Conservation (phyloP, 2,113 vertebrate genomes). For the Scophthalmus maximus region DNA sequence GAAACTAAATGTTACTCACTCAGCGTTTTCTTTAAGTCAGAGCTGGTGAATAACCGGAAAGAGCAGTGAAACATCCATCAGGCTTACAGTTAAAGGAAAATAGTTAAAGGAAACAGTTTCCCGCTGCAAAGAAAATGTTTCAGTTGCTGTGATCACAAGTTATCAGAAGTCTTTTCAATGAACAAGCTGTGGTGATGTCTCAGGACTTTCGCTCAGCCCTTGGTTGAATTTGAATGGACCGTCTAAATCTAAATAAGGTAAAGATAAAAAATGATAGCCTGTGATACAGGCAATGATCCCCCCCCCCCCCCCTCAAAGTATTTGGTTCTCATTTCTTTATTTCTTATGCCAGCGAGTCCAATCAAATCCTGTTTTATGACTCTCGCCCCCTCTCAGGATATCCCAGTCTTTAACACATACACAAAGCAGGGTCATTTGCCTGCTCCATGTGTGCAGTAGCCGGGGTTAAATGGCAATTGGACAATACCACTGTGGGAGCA, state of each 20-base stretch:
- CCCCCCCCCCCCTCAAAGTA: not conserved
- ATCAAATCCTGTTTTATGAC: constrained; percentile 15
- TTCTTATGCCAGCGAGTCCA: not conserved
- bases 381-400: not conserved
- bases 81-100: not conserved
- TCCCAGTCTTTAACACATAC: constrained; percentile 35
- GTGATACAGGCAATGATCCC: not conserved
- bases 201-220: not conserved
- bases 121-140: not conserved
- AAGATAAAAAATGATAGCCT: not conserved
- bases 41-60: not conserved
- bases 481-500: not conserved
- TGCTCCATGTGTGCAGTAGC: constrained; percentile 11
- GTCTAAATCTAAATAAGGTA: not conserved
- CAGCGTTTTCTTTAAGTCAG: not conserved
- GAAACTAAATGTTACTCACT: constrained; percentile 25
- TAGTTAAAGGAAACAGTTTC: not conserved
- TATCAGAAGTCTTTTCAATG: too few species aligned
- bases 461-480: constrained; percentile 13
- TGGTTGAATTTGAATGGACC: too few species aligned
- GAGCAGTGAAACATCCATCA: not conserved
- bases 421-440: constrained; percentile 62
- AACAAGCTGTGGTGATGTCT: not conserved
- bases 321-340: constrained; percentile 16
- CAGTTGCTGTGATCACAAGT: not conserved